Base-by-base conservation (phyloP, 2,888 invertebrate species). In the Mystacides longicornis region DNA sequence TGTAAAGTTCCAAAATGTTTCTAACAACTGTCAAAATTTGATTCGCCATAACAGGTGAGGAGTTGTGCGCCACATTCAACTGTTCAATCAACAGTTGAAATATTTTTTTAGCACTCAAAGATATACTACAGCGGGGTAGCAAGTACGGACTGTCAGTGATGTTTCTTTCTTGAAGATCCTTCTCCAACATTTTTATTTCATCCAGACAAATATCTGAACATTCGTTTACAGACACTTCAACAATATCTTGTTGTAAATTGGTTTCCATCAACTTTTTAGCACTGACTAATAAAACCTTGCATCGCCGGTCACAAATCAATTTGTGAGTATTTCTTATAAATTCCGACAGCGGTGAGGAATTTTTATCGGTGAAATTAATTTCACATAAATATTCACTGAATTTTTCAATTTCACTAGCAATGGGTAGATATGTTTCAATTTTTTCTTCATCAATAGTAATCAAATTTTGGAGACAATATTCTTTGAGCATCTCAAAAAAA, bases 371-470 rank as follows among this genome's bases (percentile, higher is more conserved):
- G 64, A 77, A 77, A 62, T 74, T 73, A n/a, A 76, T 61, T 16
- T 77, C 75, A 43, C 75, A 69, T 3, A 77, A 61, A 60, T 75
- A 75, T 52, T 73, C 74, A 60, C 76, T 76, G 58, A 77, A 77
- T 0, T 67, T 67, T 59, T 76, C 75, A 43, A 77, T 62, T 55
- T 77, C 77, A 1, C 70, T 54, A 7, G 73, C 74, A 53, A 76
- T 70, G 21, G 69, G 71, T 54, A 73, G 71, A 60, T 77, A 77
- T 20, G 69, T 66, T 49, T 73, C 63, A 23, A 74, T 74, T 45
- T 69, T 73, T 51, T 71, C 69, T 37, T 75, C 69, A 59, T 75
- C 75, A 1, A 72, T 70, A 0, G 77, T 76, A 23, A 77, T 62
- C 52, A 74, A 72, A 56, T 67, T 71, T 51, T 70, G 67, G 2